Conservation (phyloP, 1,140 invertebrate species). For the Andricus grossulariae region DNA sequence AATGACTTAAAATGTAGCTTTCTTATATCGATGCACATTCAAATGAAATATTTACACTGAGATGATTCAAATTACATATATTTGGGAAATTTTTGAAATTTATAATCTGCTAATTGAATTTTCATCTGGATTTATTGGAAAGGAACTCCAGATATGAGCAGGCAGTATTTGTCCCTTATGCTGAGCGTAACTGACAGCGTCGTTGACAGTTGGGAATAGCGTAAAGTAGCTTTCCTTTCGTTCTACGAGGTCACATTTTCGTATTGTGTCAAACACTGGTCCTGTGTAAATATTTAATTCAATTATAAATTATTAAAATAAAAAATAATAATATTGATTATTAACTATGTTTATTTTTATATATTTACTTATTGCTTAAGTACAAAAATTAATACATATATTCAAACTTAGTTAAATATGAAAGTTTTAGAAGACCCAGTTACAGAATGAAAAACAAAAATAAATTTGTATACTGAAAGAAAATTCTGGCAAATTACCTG, state of each 20-base stretch:
- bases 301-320: constrained; percentile 29
- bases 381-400: too few relatives aligned
- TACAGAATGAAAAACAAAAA: constrained; percentile 1
- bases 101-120: constrained; percentile 63
- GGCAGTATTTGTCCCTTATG: constrained; percentile 55
- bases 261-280: constrained; percentile 80
- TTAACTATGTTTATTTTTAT: background rate
- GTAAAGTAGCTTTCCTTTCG: constrained; percentile 75
- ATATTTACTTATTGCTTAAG: too few relatives aligned
- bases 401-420: background rate
- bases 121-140: constrained; percentile 51
- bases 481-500: constrained; percentile 72
- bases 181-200: constrained; percentile 81
- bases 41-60: too few relatives aligned
- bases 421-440: background rate
- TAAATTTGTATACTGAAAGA: background rate
- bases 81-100: background rate
- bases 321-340: background rate
- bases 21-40: too few relatives aligned
- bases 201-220: constrained; percentile 83
- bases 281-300: constrained; percentile 66
- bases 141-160: constrained; percentile 57
- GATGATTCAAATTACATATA: too few relatives aligned
- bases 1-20: too few relatives aligned
- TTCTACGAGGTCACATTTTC: constrained; percentile 78